A percentile compares a stretch with the other conserved stretches of the same genome.
These are phyloP conservation scores for Axea sp. DNA, from an alignment of 2,888 invertebrate genomes.

Conservation along the genomic window DNA sequence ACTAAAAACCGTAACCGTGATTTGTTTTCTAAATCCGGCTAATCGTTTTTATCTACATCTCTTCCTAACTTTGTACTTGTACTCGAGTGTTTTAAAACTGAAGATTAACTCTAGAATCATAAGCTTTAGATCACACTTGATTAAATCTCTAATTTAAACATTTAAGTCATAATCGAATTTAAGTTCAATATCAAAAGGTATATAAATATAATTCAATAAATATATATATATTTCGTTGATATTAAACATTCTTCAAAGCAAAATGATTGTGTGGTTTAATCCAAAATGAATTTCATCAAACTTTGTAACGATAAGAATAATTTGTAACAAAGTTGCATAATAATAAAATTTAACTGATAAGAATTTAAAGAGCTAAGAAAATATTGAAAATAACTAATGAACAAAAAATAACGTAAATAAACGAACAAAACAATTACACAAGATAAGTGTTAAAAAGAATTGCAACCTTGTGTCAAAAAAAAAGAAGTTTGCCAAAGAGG, in stretches of 20 bases:
- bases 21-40: too few species aligned
- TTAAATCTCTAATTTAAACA: constrained; percentile 3
- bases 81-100: constrained; percentile 5
- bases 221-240: constrained; percentile 30
- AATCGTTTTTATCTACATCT: too few species aligned
- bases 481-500: constrained; percentile 21
- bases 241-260: constrained; percentile 30
- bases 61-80: constrained; percentile 18
- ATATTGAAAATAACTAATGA: constrained; percentile 30
- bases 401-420: constrained; percentile 4
- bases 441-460: constrained; percentile 27
- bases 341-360: constrained; percentile 41
- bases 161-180: constrained; percentile 3
- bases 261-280: constrained; percentile 31
- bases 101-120: constrained; percentile 7
- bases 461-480: constrained; percentile 34
- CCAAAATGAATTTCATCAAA: constrained; percentile 40
- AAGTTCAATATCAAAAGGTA: constrained; percentile 6
- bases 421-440: constrained; percentile 12
- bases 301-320: constrained; percentile 40
- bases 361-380: constrained; percentile 8
- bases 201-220: constrained; percentile 9
- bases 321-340: constrained; percentile 50
- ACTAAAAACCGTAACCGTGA: not conserved
- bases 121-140: constrained; percentile 15